phyloP scores from a whole-genome alignment of 2,113 vertebrate genomes.

The Illadopsis cleaveri region DNA sequence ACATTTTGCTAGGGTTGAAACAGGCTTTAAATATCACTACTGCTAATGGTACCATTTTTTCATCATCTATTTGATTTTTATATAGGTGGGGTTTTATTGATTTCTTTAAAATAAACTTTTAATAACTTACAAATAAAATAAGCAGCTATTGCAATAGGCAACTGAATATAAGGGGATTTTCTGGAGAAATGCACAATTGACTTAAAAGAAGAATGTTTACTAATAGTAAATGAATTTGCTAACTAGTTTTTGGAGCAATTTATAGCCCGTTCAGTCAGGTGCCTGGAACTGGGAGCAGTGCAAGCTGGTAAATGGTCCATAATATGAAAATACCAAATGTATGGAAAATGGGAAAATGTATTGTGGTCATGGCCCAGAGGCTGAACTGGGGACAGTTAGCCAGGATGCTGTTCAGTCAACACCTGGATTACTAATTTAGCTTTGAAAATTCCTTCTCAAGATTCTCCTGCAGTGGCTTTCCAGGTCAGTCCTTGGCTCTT shows the following conservation, averaged over 20 bases:
- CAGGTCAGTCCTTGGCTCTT: not conserved
- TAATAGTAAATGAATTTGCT: not conserved
- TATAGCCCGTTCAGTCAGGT: not conserved
- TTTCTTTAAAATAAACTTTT: not conserved
- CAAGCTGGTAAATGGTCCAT: not conserved
- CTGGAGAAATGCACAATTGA: not conserved
- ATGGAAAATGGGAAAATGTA: not conserved
- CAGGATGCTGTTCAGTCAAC: not conserved
- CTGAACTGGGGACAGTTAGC: not conserved
- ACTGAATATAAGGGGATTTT: not conserved
- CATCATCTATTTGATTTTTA: not conserved
- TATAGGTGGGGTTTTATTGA: not conserved
- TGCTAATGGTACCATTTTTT: not conserved
- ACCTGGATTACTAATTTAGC: not conserved
- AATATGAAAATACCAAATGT: not conserved
- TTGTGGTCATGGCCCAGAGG: not conserved
- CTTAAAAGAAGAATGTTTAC: not conserved
- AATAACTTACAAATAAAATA: not conserved
- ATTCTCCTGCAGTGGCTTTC: not conserved
- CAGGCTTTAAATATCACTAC: not conserved
- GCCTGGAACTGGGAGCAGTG: not conserved
- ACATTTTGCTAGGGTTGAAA: not conserved
- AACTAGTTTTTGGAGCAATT: not conserved
- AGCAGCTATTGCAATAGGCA: not conserved
- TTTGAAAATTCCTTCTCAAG: not conserved